These are phyloP conservation scores for Eupithecia pulchellata DNA, from an alignment of 2,888 invertebrate species.

Conservation along the genomic window DNA sequence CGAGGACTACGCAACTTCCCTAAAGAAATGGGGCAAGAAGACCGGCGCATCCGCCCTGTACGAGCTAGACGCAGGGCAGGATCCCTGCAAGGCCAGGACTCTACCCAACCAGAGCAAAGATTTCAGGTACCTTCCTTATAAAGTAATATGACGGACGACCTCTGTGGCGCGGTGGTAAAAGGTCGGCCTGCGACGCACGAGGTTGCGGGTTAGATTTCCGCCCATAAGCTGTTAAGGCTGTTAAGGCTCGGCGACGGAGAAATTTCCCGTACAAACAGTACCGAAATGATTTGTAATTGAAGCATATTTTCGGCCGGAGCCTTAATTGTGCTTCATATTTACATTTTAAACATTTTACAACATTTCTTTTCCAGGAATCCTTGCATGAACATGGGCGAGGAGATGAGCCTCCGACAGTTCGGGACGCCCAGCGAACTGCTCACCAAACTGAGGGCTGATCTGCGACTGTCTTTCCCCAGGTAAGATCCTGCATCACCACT, in stretches of 20 bases:
- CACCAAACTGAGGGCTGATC: slow-evolving; percentile 93
- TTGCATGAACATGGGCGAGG: slow-evolving; percentile 88
- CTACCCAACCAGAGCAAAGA: slow-evolving; percentile 76
- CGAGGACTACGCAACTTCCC: slow-evolving; percentile 93
- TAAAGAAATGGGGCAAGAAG: slow-evolving; percentile 92
- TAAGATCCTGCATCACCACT: slow-evolving; percentile 58
- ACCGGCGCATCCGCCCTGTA: slow-evolving; percentile 77
- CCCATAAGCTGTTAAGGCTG: too few relatives aligned
- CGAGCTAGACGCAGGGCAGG: slow-evolving; percentile 68
- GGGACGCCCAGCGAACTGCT: slow-evolving; percentile 94
- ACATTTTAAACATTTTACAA: neutral
- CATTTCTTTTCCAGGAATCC: slow-evolving; percentile 84
- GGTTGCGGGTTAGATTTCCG: too few relatives aligned
- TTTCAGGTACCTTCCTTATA: slow-evolving; percentile 67
- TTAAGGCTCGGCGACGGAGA: too few relatives aligned
- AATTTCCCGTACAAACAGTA: too few relatives aligned
- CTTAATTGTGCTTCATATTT: neutral
- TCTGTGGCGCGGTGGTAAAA: too few relatives aligned
- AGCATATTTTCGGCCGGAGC: too few relatives aligned
- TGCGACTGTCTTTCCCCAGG: slow-evolving; percentile 95
- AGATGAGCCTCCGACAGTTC: slow-evolving; percentile 95
- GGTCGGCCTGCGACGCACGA: too few relatives aligned
- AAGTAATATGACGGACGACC: too few relatives aligned
- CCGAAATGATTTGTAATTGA: too few relatives aligned
- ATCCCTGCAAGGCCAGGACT: slow-evolving; percentile 71